Base-by-base conservation (phyloP, 2,113 vertebrate genomes). In the Podiceps cristatus region DNA sequence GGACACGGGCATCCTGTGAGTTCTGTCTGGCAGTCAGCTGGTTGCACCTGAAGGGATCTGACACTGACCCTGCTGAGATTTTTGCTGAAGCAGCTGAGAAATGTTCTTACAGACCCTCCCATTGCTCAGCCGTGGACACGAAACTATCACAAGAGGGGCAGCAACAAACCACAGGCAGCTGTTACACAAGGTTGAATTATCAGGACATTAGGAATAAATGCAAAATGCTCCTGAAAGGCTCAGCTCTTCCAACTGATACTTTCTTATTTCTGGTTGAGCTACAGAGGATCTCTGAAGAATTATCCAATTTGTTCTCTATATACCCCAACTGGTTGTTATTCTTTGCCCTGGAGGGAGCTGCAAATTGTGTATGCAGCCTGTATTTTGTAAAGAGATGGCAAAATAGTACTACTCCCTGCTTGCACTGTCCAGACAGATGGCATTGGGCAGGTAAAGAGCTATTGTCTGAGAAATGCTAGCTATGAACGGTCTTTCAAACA, bases 51-150 rank as follows among this genome's bases (percentile, higher is more conserved):
- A 55, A 67, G 68, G 86, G 60, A 77, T 78, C 74, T 8, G 49
- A 78, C 0, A 17, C 86, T 96, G 94, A 96, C 89, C 95, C 81
- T 91, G 84, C 84, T 91, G 74, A 93, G 81, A 69, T 64, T 93
- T 69, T 58, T 91, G 81, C 87, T 94, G 95, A 94, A 90, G 77
- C 92, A 96, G 95, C 74, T 85, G 81, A 94, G 94, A 89, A 91
- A 49, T 58, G 49, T 75, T 93, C 80, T 63, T 59, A 55, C 17
- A 25, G 47, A 33, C 29, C 56, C 67, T 56, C 58, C 69, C 58
- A 8, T 64, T 18, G 84, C 87, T 91, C 77, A 53, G 77, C 81
- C 85, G 24, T 1, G 2, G n/a, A 55, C 83, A 89, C 91, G 19
- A 40, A 93, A 47, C 63, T 53, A 17, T 40, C 79, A 55, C 62